Percentiles rank a stretch among this genome's conserved stretches.
These are phyloP conservation scores for Paralichthys olivaceus DNA, from an alignment of 2,113 vertebrate genomes.

Conservation along the genomic window DNA sequence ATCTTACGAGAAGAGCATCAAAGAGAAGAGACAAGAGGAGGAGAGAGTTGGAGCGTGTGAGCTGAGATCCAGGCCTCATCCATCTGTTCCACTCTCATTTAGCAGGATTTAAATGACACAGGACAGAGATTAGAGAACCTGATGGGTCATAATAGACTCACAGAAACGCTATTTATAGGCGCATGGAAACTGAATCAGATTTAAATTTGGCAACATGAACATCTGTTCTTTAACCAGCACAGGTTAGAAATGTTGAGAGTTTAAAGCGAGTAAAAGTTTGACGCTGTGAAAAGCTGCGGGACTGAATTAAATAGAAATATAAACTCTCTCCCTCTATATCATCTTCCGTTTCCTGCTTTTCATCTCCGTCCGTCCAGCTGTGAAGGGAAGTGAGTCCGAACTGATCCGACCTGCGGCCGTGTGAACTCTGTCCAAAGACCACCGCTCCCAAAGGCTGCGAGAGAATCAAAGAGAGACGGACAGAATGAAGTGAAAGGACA, in stretches of 20 bases:
- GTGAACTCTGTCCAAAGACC: slow-evolving; percentile 42
- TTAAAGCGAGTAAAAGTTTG: background rate
- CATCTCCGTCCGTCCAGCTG: slow-evolving; percentile 34
- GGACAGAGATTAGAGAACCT: slow-evolving; percentile 56
- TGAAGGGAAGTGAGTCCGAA: slow-evolving; percentile 51
- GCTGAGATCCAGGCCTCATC: slow-evolving; percentile 26
- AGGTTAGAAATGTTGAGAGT: background rate
- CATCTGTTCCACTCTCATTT: slow-evolving; percentile 68
- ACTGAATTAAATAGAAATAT: background rate
- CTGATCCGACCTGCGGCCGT: slow-evolving; percentile 20
- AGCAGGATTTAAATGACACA: slow-evolving; percentile 65
- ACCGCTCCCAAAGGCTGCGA: slow-evolving; percentile 38
- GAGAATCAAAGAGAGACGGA: slow-evolving; percentile 19
- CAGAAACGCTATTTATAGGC: slow-evolving; percentile 34
- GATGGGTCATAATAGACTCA: slow-evolving; percentile 6
- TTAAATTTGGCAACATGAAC: background rate
- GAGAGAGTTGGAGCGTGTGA: background rate
- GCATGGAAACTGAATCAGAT: background rate
- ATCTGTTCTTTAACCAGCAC: background rate
- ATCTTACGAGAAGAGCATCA: too few relatives aligned
- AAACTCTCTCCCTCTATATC: background rate
- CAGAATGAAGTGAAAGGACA: too few relatives aligned
- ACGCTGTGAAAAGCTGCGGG: background rate
- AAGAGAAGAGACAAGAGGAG: background rate
- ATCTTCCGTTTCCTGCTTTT: background rate